Conservation (phyloP, 2,888 invertebrate genomes). For the Oscheius myriophilus region DNA sequence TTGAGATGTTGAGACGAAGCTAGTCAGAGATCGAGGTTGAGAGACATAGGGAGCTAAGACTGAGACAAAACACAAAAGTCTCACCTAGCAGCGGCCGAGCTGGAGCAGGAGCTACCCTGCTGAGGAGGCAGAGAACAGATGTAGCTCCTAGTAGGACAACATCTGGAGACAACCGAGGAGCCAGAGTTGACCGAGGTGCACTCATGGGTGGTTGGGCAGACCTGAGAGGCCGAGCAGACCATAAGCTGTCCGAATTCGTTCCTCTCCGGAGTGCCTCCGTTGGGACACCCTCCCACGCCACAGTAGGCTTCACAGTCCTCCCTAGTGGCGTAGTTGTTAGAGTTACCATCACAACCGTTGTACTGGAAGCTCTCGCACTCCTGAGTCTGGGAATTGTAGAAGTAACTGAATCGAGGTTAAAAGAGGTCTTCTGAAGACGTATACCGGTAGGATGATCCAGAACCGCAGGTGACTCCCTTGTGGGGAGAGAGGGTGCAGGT, state of each 20-base stretch:
- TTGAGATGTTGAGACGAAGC: no score
- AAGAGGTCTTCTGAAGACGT: neutral
- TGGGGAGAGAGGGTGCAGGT: slow-evolving; percentile 68
- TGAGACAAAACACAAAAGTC: slow-evolving; percentile 57
- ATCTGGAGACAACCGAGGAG: slow-evolving; percentile 61
- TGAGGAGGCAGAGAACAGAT: slow-evolving; percentile 69
- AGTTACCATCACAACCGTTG: slow-evolving; percentile 69
- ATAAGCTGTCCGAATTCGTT: slow-evolving; percentile 68
- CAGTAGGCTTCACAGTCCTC: slow-evolving; percentile 48
- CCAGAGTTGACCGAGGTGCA: slow-evolving; percentile 67
- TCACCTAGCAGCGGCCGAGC: slow-evolving; percentile 64
- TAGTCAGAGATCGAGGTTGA: no score
- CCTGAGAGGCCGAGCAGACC: slow-evolving; percentile 59
- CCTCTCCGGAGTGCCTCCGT: slow-evolving; percentile 68
- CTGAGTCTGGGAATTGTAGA: slow-evolving; percentile 58
- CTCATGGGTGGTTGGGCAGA: slow-evolving; percentile 67
- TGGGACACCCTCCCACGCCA: slow-evolving; percentile 51
- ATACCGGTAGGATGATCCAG: slow-evolving; percentile 66
- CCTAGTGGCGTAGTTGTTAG: slow-evolving; percentile 68
- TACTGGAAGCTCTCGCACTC: slow-evolving; percentile 64
- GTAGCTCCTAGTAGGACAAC: slow-evolving; percentile 57
- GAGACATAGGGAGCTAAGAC: no score
- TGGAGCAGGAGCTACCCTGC: slow-evolving; percentile 67
- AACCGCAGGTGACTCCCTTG: slow-evolving; percentile 68
- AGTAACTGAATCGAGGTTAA: slow-evolving; percentile 16